Evolutionary conservation across 2,888 invertebrate genomes (phyloP), one percentile per base, ranked within the genome.

Genomic region (Ormyrus labotus): DNA sequence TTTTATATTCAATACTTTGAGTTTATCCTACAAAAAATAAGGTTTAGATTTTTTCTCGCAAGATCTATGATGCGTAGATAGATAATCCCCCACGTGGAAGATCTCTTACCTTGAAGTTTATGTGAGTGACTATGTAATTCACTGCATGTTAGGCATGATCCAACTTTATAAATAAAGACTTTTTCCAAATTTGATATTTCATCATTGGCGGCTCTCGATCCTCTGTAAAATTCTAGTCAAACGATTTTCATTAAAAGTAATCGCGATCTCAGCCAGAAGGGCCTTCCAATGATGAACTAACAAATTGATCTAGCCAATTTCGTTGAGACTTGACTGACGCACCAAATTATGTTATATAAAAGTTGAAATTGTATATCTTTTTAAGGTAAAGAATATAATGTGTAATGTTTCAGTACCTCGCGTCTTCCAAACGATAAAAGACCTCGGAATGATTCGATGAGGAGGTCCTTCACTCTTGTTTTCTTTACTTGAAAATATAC

Each of bases 141-240:
- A 82, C 84, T 85, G 85, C 86, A 86, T 86, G 85, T 85, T 84
- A 84, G 84, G 84, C 83, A 84, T 85, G 84, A 61, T 80, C 80
- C 53, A 73, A 63, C 60, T 75, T 61, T 68, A 72, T 67, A 74
- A 78, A 72, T 9, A 34, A 76, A 72, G 13, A 78, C 61, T 63
- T 71, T 13, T 48, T 48, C 53, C 55, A 55, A 55, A 57, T 55
- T 77, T 57, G 47, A 6, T 50, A 60, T 9, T 50, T 65, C 60
- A 45, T 68, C 50, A 48, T 2, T 71, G 34, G 70, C 58, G 50
- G 60, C 58, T 60, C 34, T 34, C 34, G 34, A 34, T 45, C 11
- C 19, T 3, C 47, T 65, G 34, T 7, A 58, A 57, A 68, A 57
- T 50, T n/a, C n/a, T 9, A 47, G 45, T 47, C 55, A 19, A n/a